A percentile compares a stretch with the other conserved stretches of the same genome.
phyloP scores from a whole-genome alignment of 2,113 vertebrate genomes.

The Myodes glareolus region DNA sequence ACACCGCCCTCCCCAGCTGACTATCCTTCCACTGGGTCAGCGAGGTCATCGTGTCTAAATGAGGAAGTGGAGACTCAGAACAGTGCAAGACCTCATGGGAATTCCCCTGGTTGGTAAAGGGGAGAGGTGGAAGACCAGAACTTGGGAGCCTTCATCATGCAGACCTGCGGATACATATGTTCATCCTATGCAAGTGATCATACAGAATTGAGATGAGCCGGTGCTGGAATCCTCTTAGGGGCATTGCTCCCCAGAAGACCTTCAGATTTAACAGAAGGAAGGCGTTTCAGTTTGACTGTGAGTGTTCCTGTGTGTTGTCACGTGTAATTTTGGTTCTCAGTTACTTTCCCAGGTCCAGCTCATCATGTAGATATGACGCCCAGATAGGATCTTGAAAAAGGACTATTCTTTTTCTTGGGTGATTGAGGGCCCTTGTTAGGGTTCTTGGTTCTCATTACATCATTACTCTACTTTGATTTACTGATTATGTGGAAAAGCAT shows the following conservation, averaged over 20 bases:
- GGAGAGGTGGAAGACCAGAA: background rate
- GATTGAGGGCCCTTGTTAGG: background rate
- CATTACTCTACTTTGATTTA: constrained; percentile 16
- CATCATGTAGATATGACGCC: background rate
- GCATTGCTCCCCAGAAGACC: background rate
- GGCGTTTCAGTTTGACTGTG: constrained; percentile 13
- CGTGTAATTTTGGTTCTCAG: background rate
- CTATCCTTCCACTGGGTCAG: background rate
- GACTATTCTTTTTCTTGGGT: fast-evolving
- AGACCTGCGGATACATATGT: background rate
- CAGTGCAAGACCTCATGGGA: background rate
- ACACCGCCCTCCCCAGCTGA: background rate
- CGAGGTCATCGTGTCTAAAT: background rate
- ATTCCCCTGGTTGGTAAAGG: background rate
- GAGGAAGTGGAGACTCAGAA: background rate
- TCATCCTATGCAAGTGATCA: background rate
- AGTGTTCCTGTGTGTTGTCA: background rate
- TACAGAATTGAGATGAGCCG: background rate
- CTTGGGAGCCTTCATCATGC: background rate
- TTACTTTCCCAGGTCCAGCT: background rate
- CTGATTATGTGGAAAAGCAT: background rate
- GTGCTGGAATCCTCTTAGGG: background rate
- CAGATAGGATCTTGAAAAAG: fast-evolving
- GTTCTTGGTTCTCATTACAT: constrained; percentile 10
- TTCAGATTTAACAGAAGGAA: background rate